These are phyloP conservation scores for Cephalotes varians DNA, from an alignment of 2,888 invertebrate species.

Conservation along the genomic window DNA sequence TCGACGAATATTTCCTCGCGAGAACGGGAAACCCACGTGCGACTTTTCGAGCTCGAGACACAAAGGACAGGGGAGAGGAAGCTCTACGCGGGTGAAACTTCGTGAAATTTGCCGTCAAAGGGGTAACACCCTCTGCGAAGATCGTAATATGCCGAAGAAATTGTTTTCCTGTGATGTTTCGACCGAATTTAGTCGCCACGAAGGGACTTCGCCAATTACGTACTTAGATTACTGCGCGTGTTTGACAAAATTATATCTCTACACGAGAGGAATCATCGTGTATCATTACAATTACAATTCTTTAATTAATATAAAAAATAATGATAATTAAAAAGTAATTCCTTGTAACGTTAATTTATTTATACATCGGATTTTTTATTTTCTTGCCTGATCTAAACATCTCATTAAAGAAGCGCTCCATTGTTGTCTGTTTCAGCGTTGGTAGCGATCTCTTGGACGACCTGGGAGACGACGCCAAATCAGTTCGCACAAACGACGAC, in stretches of 20 bases:
- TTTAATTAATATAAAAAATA: not conserved
- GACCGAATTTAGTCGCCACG: slow-evolving; percentile 44
- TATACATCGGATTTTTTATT: not conserved
- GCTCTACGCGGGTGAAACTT: slow-evolving; percentile 74
- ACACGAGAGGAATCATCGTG: not conserved
- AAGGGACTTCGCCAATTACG: slow-evolving; percentile 67
- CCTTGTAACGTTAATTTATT: not conserved
- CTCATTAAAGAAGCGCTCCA: not conserved
- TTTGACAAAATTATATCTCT: slow-evolving; percentile 7
- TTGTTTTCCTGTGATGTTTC: slow-evolving; percentile 66
- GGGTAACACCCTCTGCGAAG: slow-evolving; percentile 63
- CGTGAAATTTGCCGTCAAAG: slow-evolving; percentile 76
- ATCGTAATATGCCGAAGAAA: slow-evolving; percentile 62
- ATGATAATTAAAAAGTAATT: not conserved
- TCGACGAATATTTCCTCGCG: slow-evolving; percentile 51
- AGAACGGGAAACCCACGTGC: slow-evolving; percentile 58
- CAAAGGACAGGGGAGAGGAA: slow-evolving; percentile 70
- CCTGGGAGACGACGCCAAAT: slow-evolving; percentile 90
- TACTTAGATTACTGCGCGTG: slow-evolving; percentile 25
- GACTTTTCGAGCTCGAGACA: slow-evolving; percentile 48
- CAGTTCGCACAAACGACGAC: slow-evolving; percentile 89
- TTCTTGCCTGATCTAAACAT: not conserved
- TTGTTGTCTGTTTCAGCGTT: slow-evolving; percentile 85
- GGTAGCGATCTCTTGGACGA: slow-evolving; percentile 89
- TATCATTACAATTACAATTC: not conserved